Base-by-base conservation (phyloP, 2,888 invertebrate genomes). In the Antheraea yamamai region DNA sequence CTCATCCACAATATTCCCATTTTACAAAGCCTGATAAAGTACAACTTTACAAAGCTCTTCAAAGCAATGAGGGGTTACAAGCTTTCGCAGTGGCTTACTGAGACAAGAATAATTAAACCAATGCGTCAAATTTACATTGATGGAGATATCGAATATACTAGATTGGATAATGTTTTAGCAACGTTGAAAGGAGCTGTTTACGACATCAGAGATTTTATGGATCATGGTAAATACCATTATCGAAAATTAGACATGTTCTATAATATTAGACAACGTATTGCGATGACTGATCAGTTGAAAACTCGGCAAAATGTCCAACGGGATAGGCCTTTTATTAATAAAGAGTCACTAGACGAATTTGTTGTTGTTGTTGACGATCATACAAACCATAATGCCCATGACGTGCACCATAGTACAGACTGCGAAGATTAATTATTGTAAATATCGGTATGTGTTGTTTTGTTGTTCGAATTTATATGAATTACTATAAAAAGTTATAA, bases 201-300 rank as follows among this genome's bases (percentile, higher is more conserved):
- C n/a, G 93, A 93, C 74, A 83, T 92, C 4, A 86, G 93, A 79
- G 91, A 93, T 75, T 89, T 80, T 61, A 73, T 92, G 0, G 79
- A 80, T 30, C 64, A 79, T 2, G 84, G 87, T 0, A 58, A 30
- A 3, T 85, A 81, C 76, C 85, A 80, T 23, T 51, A 75, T 1
- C 79, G 82, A 39, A 93, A 93, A 79, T 30, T 26, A 0, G 68
- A 73, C 4, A 76, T 89, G 71, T 90, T 88, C 75, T 23, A 74
- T 1, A 75, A 74, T 20, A n/a, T 85, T 12, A 74, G 61, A 70
- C 18, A 70, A 70, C 35, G 39, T 10, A 70, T n/a, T 70, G 39
- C 70, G 35, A 70, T 70, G 70, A n/a, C n/a, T 2, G 12, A 70
- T 7, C 39, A n/a, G 4, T 20, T 70, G n/a, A 70, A 70, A 39